Conservation (phyloP, 2,888 invertebrate species). For the Adelphocoris suturalis region DNA sequence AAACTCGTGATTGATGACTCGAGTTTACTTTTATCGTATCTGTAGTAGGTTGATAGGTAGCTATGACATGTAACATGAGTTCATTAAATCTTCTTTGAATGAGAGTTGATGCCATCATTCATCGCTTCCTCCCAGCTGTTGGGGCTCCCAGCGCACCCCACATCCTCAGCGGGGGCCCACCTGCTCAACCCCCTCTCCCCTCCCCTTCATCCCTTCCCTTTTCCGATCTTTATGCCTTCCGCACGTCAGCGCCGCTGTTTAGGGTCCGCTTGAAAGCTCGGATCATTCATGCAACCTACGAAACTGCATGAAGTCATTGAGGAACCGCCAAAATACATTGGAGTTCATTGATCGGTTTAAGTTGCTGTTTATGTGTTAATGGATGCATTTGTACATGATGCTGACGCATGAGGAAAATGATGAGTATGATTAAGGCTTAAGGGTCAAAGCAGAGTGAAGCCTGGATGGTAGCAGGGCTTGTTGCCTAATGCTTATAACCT, state of each 20-base stretch:
- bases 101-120: conserved; percentile 27
- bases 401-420: too few relatives aligned
- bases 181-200: neutral
- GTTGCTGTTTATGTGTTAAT: too few relatives aligned
- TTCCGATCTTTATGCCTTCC: conserved; percentile 30
- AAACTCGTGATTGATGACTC: too few relatives aligned
- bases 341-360: too few relatives aligned
- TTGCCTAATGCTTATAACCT: too few relatives aligned
- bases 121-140: conserved; percentile 38
- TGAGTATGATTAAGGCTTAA: too few relatives aligned
- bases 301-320: neutral
- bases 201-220: neutral
- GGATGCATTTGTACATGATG: too few relatives aligned
- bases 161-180: conserved; percentile 33
- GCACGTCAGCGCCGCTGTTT: conserved; percentile 12
- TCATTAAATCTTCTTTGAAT: conserved; percentile 19
- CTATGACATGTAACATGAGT: neutral
- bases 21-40: too few relatives aligned
- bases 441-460: too few relatives aligned
- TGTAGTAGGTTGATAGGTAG: too few relatives aligned
- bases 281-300: neutral
- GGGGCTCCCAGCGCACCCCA: conserved; percentile 22
- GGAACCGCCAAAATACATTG: too few relatives aligned
- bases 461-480: too few relatives aligned
- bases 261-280: neutral